phyloP scores from a whole-genome alignment of 2,797 vertebrate genomes.

The Bucorvus abyssinicus region DNA sequence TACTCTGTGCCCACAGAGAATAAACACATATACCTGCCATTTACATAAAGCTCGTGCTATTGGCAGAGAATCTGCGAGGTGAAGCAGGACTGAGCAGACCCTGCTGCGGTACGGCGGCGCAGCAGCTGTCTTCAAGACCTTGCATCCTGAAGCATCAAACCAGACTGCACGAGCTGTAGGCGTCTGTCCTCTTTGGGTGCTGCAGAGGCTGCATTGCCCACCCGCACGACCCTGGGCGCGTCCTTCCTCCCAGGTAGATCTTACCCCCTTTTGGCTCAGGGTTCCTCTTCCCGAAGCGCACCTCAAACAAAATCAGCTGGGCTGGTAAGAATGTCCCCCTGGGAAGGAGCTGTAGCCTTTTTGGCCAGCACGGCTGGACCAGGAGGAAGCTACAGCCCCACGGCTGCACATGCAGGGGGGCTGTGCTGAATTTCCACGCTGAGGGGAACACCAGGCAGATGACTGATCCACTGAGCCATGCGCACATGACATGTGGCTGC shows the following conservation, averaged over 20 bases:
- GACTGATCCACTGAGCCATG: background rate
- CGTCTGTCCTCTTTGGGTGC: background rate
- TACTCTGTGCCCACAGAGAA: conserved; percentile 33
- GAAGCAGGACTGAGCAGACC: background rate
- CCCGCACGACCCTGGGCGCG: rapidly evolving
- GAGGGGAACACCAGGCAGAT: background rate
- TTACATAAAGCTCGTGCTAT: background rate
- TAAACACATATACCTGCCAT: conserved; percentile 32
- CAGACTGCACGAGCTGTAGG: background rate
- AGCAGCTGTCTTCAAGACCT: background rate
- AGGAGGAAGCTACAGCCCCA: background rate
- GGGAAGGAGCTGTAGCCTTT: background rate
- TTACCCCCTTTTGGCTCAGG: background rate
- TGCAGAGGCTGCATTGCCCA: rapidly evolving
- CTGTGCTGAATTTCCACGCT: background rate
- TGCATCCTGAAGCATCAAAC: background rate
- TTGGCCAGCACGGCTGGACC: background rate
- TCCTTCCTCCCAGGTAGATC: background rate
- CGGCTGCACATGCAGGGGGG: background rate
- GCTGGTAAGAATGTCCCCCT: background rate
- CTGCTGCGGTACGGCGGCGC: background rate
- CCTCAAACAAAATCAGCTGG: background rate
- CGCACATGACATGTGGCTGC: rapidly evolving
- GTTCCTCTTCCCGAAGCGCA: background rate
- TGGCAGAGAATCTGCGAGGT: background rate